Evolutionary conservation across 1,140 invertebrate species (phyloP).

Genomic region (Sweltsa coloradensis): DNA sequence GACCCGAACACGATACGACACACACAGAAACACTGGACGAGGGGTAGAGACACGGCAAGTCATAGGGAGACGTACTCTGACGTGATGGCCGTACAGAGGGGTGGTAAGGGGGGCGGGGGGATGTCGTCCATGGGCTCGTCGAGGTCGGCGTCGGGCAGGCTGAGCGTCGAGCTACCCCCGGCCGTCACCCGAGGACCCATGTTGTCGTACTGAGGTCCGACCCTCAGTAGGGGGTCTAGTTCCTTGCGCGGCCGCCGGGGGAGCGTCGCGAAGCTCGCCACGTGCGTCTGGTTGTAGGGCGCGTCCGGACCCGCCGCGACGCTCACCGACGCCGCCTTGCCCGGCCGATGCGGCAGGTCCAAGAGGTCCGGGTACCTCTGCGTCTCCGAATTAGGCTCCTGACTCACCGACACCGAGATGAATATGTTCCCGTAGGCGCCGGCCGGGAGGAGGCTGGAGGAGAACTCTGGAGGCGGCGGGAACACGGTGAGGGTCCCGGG

Average conservation of each 20-base stretch:
- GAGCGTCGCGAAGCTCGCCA: constrained; percentile 45
- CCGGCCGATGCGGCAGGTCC: constrained; percentile 48
- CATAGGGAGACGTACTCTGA: constrained; percentile 25
- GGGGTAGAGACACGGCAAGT: too few species aligned
- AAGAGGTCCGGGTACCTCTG: constrained; percentile 62
- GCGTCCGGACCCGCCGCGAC: constrained; percentile 19
- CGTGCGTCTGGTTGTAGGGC: constrained; percentile 18
- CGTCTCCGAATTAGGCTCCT: constrained; percentile 40
- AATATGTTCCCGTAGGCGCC: constrained; percentile 58
- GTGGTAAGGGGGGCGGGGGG: constrained; percentile 36
- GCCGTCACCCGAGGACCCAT: constrained; percentile 80
- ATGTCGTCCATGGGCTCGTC: constrained; percentile 25
- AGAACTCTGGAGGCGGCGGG: constrained; percentile 50
- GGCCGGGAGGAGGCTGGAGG: constrained; percentile 41
- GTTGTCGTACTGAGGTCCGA: constrained; percentile 62
- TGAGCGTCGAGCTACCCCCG: constrained; percentile 68
- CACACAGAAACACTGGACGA: too few species aligned
- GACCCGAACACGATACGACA: too few species aligned
- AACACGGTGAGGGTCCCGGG: constrained; percentile 36
- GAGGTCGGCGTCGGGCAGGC: constrained; percentile 47
- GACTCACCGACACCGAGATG: constrained; percentile 57
- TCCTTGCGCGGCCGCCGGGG: constrained; percentile 33
- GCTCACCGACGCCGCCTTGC: constrained; percentile 28
- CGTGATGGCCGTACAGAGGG: constrained; percentile 31
- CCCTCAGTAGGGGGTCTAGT: constrained; percentile 1